Percentiles rank a stretch among this genome's conserved stretches.
Conservation (phyloP, 64 coral and sea anemone genomes). For the Cladopsammia gracilis region DNA sequence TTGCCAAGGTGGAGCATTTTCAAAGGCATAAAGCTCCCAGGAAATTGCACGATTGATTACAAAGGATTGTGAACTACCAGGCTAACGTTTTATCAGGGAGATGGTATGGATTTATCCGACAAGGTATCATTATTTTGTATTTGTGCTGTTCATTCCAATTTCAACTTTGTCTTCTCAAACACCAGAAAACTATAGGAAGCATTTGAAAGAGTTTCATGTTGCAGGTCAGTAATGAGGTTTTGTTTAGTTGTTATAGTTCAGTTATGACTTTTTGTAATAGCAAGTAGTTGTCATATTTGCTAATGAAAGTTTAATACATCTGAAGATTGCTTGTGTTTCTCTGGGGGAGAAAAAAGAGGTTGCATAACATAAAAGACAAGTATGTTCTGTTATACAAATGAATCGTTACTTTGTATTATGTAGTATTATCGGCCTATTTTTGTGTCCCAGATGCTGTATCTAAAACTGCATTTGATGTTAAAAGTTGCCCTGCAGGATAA, state of each 20-base stretch:
- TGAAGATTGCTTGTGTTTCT: not conserved
- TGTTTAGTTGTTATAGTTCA: not conserved
- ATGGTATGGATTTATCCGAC: not conserved
- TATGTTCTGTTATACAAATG: not conserved
- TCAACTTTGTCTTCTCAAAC: not conserved
- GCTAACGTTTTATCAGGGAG: not conserved
- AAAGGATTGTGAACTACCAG: too few relatives aligned
- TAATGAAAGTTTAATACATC: not conserved
- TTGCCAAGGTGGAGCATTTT: constrained; percentile 61
- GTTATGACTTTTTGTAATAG: not conserved
- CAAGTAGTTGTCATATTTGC: not conserved
- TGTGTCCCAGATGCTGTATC: not conserved
- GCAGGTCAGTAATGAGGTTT: too few relatives aligned
- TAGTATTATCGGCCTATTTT: not conserved
- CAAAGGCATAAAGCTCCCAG: too few relatives aligned
- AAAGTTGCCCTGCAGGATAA: too few relatives aligned
- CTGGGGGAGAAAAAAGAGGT: not conserved
- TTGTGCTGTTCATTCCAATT: not conserved
- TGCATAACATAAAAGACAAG: not conserved
- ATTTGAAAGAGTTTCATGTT: constrained; percentile 9
- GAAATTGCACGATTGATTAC: too few relatives aligned
- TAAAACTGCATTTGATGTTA: constrained; percentile 3
- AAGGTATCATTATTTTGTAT: not conserved
- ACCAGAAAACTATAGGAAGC: not conserved
- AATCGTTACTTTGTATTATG: not conserved